Percentiles rank a stretch among this genome's conserved stretches.
These are phyloP conservation scores for Onychomys torridus DNA, from an alignment of 2,797 vertebrate species.

Conservation along the genomic window DNA sequence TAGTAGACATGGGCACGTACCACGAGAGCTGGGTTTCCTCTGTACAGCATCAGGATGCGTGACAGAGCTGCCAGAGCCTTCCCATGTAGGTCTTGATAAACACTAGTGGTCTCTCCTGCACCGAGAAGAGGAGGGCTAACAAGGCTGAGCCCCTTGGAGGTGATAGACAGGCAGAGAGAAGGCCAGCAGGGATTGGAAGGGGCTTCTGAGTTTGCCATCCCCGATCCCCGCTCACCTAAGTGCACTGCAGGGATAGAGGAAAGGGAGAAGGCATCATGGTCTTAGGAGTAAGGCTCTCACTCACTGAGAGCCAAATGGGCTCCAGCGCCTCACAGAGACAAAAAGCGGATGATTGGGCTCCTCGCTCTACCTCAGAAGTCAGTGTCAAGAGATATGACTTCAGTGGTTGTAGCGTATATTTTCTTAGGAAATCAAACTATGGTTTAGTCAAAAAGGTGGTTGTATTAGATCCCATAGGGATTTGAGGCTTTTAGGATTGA, in stretches of 20 bases:
- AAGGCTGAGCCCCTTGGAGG: neutral
- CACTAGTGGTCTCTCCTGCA: neutral
- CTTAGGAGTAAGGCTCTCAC: too few species aligned
- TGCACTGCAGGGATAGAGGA: neutral
- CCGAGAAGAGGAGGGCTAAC: neutral
- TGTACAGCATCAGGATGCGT: accelerated
- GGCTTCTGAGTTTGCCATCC: neutral
- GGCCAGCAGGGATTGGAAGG: neutral
- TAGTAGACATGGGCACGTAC: neutral
- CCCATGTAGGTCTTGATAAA: neutral
- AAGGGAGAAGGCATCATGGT: neutral
- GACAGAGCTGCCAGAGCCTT: neutral
- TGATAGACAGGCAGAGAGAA: neutral
- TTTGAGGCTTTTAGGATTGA: neutral
- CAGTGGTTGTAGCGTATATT: neutral
- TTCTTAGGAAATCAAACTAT: neutral
- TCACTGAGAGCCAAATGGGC: too few species aligned
- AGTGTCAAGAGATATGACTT: neutral
- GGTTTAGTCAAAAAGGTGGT: neutral
- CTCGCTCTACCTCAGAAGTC: neutral
- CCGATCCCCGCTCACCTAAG: too few species aligned
- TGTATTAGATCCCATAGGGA: neutral
- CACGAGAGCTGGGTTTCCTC: neutral
- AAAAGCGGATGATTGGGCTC: neutral
- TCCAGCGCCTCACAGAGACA: neutral